These are phyloP conservation scores for Epistrophe eligans DNA, from an alignment of 2,888 invertebrate genomes.

Conservation along the genomic window DNA sequence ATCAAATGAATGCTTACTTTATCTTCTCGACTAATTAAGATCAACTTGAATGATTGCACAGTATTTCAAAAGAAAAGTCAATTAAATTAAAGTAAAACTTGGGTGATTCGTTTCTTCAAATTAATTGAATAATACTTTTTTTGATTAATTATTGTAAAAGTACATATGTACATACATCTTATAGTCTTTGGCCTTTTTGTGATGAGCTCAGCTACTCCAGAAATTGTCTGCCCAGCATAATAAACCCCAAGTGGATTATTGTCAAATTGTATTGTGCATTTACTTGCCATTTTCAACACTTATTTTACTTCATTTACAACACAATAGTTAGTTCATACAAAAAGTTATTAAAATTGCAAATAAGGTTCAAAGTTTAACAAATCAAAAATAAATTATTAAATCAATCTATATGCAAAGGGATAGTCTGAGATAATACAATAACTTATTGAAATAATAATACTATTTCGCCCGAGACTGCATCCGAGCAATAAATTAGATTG, in stretches of 20 bases:
- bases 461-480: not conserved
- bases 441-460: not conserved
- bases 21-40: not conserved
- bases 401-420: not conserved
- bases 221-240: conserved; percentile 82
- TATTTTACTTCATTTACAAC: not conserved
- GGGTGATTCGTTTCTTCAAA: not conserved
- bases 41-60: not conserved
- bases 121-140: conserved; percentile 1
- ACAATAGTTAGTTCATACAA: not conserved
- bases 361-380: not conserved
- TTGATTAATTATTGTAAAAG: conserved; percentile 10
- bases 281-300: conserved; percentile 79
- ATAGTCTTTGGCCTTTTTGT: conserved; percentile 82
- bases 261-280: conserved; percentile 82
- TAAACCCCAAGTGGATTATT: conserved; percentile 81
- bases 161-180: conserved; percentile 80
- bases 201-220: conserved; percentile 82
- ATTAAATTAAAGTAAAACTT: conserved; percentile 12
- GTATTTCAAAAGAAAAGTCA: not conserved
- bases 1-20: not conserved
- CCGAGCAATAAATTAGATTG: not conserved
- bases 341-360: not conserved
- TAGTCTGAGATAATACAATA: not conserved
- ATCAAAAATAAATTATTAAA: not conserved